Conservation (phyloP, 2,113 vertebrate genomes). For the Indicator maculatus region DNA sequence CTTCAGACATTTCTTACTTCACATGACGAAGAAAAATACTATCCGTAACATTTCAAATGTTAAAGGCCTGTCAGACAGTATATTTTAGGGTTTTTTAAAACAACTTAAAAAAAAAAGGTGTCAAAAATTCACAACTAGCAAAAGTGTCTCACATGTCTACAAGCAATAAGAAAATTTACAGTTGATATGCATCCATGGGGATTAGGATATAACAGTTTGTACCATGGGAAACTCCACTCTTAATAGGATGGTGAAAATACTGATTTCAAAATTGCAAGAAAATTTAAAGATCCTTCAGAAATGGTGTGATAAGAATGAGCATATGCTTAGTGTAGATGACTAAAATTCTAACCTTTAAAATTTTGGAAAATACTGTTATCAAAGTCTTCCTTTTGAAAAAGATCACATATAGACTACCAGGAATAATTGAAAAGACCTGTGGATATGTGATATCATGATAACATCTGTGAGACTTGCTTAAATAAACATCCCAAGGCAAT, state of each 20-base stretch:
- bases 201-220: background rate
- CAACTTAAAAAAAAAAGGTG: too few species aligned
- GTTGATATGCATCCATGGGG: background rate
- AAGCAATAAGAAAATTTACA: background rate
- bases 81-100: background rate
- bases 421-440: background rate
- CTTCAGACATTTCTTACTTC: background rate
- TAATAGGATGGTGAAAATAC: background rate
- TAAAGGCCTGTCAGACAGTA: background rate
- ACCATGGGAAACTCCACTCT: background rate
- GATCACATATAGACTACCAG: background rate
- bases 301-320: background rate
- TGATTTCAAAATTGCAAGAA: background rate
- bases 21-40: background rate
- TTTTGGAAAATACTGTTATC: background rate
- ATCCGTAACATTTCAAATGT: background rate
- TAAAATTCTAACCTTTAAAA: background rate
- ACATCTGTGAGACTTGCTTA: background rate
- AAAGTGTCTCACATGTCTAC: accelerated
- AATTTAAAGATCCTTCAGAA: background rate
- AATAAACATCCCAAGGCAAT: background rate
- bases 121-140: background rate
- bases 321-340: background rate
- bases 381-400: background rate
- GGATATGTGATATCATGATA: background rate